These are phyloP conservation scores for Nannospalax galili DNA, from an alignment of 2,113 vertebrate genomes.

Conservation along the genomic window DNA sequence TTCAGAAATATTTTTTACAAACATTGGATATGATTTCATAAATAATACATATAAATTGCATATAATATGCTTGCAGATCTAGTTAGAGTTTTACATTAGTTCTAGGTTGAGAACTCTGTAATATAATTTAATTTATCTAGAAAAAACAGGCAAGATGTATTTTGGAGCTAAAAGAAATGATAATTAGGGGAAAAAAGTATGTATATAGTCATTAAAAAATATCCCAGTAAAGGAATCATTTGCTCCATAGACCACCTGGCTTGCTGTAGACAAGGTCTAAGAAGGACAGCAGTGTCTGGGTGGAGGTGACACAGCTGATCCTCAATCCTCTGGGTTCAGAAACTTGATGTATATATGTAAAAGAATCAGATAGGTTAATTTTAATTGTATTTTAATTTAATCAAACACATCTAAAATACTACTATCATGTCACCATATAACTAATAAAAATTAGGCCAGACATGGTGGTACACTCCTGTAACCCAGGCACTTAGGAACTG, in stretches of 20 bases:
- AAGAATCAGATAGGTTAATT: conserved; percentile 37
- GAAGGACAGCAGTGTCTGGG: too few species aligned
- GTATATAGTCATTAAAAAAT: neutral
- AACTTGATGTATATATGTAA: neutral
- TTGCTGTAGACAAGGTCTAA: neutral
- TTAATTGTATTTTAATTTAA: conserved; percentile 41
- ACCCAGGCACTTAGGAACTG: too few species aligned
- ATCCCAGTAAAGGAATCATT: neutral
- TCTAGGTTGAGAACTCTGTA: conserved; percentile 6
- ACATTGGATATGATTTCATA: neutral
- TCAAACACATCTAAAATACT: neutral
- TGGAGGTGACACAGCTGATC: neutral
- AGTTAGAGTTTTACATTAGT: conserved; percentile 21
- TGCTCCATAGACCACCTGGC: neutral
- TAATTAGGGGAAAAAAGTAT: neutral
- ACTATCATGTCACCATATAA: neutral
- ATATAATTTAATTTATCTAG: neutral
- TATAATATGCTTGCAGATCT: neutral
- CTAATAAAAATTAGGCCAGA: neutral
- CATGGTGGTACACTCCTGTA: neutral
- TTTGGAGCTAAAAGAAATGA: conserved; percentile 48
- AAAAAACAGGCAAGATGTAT: conserved; percentile 26
- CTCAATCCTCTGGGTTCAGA: neutral
- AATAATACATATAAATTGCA: neutral
- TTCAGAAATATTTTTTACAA: conserved; percentile 19